A percentile compares a stretch with the other conserved stretches of the same genome.
These are phyloP conservation scores for Urocyon cinereoargenteus DNA, from an alignment of 2,797 vertebrate genomes.

Conservation along the genomic window DNA sequence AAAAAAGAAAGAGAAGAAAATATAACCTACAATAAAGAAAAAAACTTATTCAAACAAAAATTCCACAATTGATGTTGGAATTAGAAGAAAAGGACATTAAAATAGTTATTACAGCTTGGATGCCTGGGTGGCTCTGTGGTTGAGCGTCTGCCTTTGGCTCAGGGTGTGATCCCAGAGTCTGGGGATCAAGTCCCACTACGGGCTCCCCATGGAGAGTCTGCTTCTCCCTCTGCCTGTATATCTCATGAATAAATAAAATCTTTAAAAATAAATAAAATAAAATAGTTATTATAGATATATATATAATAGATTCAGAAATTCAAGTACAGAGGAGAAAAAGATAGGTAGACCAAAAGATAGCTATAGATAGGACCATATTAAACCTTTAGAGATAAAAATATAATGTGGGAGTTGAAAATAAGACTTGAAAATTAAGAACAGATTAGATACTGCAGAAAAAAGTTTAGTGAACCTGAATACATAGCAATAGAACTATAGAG, in stretches of 20 bases:
- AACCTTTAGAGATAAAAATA: background rate
- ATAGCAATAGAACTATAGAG: background rate
- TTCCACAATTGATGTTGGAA: background rate
- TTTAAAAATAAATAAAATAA: background rate
- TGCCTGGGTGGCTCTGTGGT: no score
- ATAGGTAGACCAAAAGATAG: background rate
- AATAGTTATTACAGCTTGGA: background rate
- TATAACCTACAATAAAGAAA: background rate
- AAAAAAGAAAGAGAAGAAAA: background rate
- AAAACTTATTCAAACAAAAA: conserved; percentile 5
- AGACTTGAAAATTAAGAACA: background rate
- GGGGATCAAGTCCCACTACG: no score
- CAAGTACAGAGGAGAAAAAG: background rate
- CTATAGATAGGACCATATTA: background rate
- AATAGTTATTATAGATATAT: background rate
- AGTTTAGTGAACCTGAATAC: background rate
- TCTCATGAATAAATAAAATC: no score
- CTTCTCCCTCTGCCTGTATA: no score
- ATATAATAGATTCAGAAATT: background rate
- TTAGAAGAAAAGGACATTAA: background rate
- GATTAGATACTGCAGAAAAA: background rate
- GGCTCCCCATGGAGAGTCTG: no score
- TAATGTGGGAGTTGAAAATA: background rate
- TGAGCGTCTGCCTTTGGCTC: no score
- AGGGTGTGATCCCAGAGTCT: no score